These are phyloP conservation scores for Chymomyza fuscimana DNA, from an alignment of 2,888 invertebrate genomes.

Conservation along the genomic window DNA sequence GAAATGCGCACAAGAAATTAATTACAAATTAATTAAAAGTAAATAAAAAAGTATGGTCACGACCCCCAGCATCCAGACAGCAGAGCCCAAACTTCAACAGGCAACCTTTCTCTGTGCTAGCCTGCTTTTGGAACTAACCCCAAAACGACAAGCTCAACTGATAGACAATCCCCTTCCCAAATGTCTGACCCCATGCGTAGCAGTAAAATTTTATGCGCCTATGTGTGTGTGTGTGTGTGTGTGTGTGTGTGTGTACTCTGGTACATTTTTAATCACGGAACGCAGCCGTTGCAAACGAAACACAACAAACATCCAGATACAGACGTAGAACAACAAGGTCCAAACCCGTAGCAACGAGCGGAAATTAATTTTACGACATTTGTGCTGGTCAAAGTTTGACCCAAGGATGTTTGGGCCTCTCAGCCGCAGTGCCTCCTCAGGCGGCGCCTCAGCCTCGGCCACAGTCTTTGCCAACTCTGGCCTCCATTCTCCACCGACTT, in stretches of 20 bases:
- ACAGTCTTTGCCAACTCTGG: not conserved
- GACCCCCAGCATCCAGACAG: not conserved
- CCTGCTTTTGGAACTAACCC: not conserved
- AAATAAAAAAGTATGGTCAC: conserved; percentile 20
- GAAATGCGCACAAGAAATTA: not conserved
- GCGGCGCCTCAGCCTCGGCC: not conserved
- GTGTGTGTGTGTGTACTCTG: not conserved
- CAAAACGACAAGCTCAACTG: not conserved
- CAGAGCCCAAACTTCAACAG: too few species aligned
- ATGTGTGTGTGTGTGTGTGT: not conserved
- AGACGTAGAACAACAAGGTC: conserved; percentile 21
- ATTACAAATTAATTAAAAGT: conserved; percentile 47
- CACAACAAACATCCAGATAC: conserved; percentile 1
- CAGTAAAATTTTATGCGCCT: not conserved
- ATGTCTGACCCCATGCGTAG: not conserved
- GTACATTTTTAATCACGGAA: conserved; percentile 27
- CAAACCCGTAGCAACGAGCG: conserved; percentile 30
- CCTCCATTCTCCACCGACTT: not conserved
- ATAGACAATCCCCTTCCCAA: not conserved
- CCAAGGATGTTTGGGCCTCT: conserved; percentile 15
- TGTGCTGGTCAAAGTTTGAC: conserved; percentile 47
- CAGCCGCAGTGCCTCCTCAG: not conserved
- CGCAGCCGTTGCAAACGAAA: conserved; percentile 27
- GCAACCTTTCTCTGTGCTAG: too few species aligned
- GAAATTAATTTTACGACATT: conserved; percentile 56